Evolutionary conservation across 2,113 vertebrate species (phyloP), one percentile per base, ranked within the genome.

Genomic region (Aegotheles bennettii): DNA sequence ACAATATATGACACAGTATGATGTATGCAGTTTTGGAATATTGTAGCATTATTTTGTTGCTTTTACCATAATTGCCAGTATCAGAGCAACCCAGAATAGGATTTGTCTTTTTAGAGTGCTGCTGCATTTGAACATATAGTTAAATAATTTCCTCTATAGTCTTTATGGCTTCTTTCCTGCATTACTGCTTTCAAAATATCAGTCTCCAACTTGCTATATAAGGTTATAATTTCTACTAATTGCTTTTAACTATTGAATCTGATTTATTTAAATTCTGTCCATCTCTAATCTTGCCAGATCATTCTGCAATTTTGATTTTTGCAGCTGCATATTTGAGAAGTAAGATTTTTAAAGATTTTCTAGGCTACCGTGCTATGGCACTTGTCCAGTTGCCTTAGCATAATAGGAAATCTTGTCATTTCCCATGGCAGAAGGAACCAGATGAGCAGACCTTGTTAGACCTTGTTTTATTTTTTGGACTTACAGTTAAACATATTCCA

Each of bases 221-320:
- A 87, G 64, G 87, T 90, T 84, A 51, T 70, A 1, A 59, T 77
- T 82, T 77, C 56, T 82, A 53, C 9, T 69, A 83, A 90, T 92
- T 87, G 75, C 60, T 87, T 92, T 77, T 90, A 71, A 92, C 76
- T 93, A 9, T 74, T 90, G 83, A 89, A 95, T 94, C 75, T 94
- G 38, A 90, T 94, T 88, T 92, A 51, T 93, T 96, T 95, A 87
- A 89, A 90, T 95, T 90, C 65, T 82, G 9, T 61, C 83, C 48
- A 69, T 84, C 20, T 89, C 73, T 92, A 87, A 89, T 25, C 40
- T 89, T 96, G 86, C 65, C 80, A 89, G 73, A 64, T 90, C 16
- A 69, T 94, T 89, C 77, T 94, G 43, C 56, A 95, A 56, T 95
- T 93, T 84, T 97, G 89, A 94, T 93, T 76, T 94, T 92, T 84